Percentiles rank a stretch among this genome's conserved stretches.
These are phyloP conservation scores for Troides oblongomaculatus DNA, from an alignment of 2,888 invertebrate genomes.

Conservation along the genomic window DNA sequence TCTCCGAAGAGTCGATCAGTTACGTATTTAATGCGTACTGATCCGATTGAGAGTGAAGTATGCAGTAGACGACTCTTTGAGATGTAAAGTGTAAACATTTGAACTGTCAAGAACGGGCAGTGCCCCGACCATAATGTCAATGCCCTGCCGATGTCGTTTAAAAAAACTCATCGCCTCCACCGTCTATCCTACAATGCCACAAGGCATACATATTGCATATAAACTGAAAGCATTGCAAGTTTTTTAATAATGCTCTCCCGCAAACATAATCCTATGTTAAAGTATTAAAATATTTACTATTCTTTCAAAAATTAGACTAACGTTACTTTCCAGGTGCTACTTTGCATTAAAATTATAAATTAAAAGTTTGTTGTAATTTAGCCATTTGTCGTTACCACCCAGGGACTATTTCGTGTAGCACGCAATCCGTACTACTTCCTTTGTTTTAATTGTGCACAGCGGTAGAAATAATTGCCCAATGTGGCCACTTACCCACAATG, in stretches of 20 bases:
- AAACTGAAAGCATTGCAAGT: conserved; percentile 22
- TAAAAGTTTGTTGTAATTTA: conserved; percentile 9
- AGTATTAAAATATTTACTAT: neutral
- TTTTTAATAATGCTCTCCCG: neutral
- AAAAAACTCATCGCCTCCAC: conserved; percentile 75
- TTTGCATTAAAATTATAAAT: neutral
- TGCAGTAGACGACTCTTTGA: conserved; percentile 66
- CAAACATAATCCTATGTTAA: neutral
- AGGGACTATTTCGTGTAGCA: conserved; percentile 52
- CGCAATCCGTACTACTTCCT: conserved; percentile 65
- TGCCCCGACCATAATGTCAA: conserved; percentile 73
- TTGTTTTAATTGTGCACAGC: conserved; percentile 69
- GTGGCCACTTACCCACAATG: conserved; percentile 59
- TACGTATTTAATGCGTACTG: conserved; percentile 12
- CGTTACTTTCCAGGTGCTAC: neutral
- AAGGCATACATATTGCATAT: conserved; percentile 53
- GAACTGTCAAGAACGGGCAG: conserved; percentile 80
- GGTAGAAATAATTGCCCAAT: conserved; percentile 67
- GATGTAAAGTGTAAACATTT: conserved; percentile 75
- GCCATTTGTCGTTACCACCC: conserved; percentile 48
- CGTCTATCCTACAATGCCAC: conserved; percentile 58
- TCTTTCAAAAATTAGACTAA: neutral
- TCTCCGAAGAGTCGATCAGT: neutral
- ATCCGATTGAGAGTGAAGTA: conserved; percentile 47
- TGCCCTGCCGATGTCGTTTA: conserved; percentile 75